Base-by-base conservation (phyloP, 2,888 invertebrate species). In the Pelosia muscerda region DNA sequence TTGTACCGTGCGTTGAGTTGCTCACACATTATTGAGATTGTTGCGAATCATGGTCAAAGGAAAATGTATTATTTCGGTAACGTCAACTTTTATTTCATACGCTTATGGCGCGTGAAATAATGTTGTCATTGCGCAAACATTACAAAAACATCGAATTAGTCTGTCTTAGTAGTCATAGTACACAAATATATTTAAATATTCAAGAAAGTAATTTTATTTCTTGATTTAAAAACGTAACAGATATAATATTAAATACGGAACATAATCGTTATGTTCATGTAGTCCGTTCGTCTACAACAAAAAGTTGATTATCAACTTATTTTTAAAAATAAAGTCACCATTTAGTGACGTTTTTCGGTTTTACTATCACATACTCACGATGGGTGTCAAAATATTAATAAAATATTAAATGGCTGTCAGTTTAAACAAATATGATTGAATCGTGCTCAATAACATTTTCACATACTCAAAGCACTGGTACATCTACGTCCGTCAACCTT, bases 391-490 rank as follows among this genome's bases (percentile, higher is more conserved):
- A 31, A 31, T 31, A 31, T 10, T 6, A 55, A 55, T 5, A 25
- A 25, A 6, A 15, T 25, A 25, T 25, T 2, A 55, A 55, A 28
- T 58, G 10, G 58, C n/a, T 58, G 22, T 49, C n/a, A 55, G 15
- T 31, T 8, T 23, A 23, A 15, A 13, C 11, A 28, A 28, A 28
- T 4, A 6, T 15, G 34, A 34, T 63, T 55, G 31, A 28, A 55
- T 56, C 34, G 64, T 38, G 42, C 34, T 70, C 73, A 63, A 63
- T 72, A 26, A 57, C 49, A 64, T 62, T 69, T 34, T 59, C 31
- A 69, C 57, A 70, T 68, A 78, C 78, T 79, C 76, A 78, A 67
- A 72, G 68, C 68, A 68, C 57, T 68, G 53, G 63, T 71, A 76
- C 67, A 53, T 59, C 56, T 65, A 59, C 56, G 66, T 55, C 67